A percentile compares a stretch with the other conserved stretches of the same genome.
Conservation (phyloP, 2,113 vertebrate genomes). For the Tachysurus fulvidraco region DNA sequence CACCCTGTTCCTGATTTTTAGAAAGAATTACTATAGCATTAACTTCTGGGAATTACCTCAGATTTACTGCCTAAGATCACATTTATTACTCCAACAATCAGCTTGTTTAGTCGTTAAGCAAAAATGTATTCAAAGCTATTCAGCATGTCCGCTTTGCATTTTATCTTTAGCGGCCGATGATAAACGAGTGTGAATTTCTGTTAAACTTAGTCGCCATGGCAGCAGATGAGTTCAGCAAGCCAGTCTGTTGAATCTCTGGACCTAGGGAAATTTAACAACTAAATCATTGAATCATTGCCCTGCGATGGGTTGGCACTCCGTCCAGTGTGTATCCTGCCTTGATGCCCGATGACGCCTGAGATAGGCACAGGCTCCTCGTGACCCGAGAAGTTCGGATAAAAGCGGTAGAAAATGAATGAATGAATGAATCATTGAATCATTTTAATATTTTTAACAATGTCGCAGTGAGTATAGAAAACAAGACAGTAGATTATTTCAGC, state of each 20-base stretch:
- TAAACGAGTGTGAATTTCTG: conserved; percentile 1
- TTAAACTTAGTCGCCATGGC: not conserved
- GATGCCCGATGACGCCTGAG: too few species aligned
- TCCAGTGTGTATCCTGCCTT: too few species aligned
- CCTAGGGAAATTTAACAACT: not conserved
- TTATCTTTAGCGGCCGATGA: not conserved
- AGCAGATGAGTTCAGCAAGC: not conserved
- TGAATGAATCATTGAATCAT: not conserved
- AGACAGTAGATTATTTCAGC: not conserved
- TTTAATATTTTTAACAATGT: not conserved
- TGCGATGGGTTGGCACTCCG: too few species aligned
- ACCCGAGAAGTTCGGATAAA: too few species aligned
- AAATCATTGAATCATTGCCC: not conserved
- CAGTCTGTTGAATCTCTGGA: not conserved
- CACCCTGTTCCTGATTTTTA: not conserved
- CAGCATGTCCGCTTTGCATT: not conserved
- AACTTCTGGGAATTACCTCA: not conserved
- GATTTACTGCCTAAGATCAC: not conserved
- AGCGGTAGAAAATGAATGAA: too few species aligned
- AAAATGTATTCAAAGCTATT: not conserved
- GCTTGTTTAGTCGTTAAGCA: not conserved
- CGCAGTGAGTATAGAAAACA: not conserved
- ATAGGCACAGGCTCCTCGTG: too few species aligned
- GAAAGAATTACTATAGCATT: not conserved
- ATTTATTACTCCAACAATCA: not conserved